phyloP scores from a whole-genome alignment of 2,797 vertebrate species.

The Lagothrix lagotricha region DNA sequence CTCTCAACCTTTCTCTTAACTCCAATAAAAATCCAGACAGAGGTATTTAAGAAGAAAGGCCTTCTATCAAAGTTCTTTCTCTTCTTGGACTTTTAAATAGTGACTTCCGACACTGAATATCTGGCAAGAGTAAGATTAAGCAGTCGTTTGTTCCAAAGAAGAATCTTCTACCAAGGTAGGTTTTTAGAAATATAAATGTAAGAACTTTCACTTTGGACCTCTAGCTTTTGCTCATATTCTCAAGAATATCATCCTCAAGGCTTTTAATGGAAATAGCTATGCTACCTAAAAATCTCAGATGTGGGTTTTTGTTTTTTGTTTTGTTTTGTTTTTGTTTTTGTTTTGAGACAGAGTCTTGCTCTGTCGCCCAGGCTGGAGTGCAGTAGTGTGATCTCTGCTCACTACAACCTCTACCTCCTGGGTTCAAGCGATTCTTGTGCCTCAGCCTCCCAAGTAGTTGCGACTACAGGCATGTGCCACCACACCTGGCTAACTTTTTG shows the following conservation, averaged over 20 bases:
- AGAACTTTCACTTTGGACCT: neutral
- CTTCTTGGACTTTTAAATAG: neutral
- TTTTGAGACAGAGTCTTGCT: too few species aligned
- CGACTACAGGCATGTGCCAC: too few species aligned
- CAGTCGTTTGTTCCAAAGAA: conserved; percentile 42
- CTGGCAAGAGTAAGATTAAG: neutral
- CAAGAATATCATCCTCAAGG: neutral
- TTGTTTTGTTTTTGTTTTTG: too few species aligned
- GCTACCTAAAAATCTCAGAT: neutral
- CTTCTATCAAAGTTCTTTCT: neutral
- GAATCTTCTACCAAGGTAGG: conserved; percentile 50
- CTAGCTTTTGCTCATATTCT: conserved; percentile 7
- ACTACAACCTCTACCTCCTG: too few species aligned
- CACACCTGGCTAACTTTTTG: too few species aligned
- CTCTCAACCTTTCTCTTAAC: neutral
- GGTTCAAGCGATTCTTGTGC: too few species aligned
- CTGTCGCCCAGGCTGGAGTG: too few species aligned
- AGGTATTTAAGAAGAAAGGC: conserved; percentile 54
- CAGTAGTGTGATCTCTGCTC: too few species aligned
- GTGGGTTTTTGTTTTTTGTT: too few species aligned
- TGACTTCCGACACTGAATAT: neutral
- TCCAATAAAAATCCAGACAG: conserved; percentile 37
- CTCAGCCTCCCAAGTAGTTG: too few species aligned
- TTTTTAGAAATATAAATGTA: conserved; percentile 6
- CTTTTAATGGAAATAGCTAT: neutral